Percentiles rank a stretch among this genome's conserved stretches.
These are phyloP conservation scores for Crocuta crocuta DNA, from an alignment of 2,113 vertebrate genomes.

Conservation along the genomic window DNA sequence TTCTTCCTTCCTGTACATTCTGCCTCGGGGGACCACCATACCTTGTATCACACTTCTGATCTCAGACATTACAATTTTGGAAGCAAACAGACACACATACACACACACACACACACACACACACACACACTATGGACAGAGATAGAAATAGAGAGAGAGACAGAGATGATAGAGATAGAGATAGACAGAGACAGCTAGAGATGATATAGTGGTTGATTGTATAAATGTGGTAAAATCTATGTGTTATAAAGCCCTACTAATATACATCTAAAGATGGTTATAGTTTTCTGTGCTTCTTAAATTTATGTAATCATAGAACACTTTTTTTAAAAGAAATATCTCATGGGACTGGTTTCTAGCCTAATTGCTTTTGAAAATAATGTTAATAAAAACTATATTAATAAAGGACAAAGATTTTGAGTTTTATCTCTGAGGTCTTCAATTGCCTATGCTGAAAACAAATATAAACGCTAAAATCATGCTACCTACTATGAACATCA, in stretches of 20 bases:
- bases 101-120: neutral
- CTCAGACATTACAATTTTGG: neutral
- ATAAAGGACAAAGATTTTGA: neutral
- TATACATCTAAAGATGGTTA: neutral
- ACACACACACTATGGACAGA: neutral
- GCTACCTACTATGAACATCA: neutral
- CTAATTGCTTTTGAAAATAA: neutral
- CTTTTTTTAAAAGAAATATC: neutral
- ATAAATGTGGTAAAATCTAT: neutral
- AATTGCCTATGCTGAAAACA: neutral
- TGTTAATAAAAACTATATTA: neutral
- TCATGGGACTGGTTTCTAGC: neutral
- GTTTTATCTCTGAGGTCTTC: neutral
- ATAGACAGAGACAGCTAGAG: no score
- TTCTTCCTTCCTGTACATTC: neutral
- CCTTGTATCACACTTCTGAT: neutral
- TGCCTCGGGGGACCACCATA: neutral
- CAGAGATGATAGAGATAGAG: no score
- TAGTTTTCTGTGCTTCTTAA: neutral
- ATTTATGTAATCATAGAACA: neutral
- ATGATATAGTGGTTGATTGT: neutral
- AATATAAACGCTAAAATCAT: neutral
- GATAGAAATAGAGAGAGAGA: no score
- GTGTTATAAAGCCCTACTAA: neutral
- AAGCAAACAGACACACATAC: neutral